Percentiles rank a stretch among this genome's conserved stretches.
Conservation (phyloP, 2,113 vertebrate genomes). For the Melanocharis versteri region DNA sequence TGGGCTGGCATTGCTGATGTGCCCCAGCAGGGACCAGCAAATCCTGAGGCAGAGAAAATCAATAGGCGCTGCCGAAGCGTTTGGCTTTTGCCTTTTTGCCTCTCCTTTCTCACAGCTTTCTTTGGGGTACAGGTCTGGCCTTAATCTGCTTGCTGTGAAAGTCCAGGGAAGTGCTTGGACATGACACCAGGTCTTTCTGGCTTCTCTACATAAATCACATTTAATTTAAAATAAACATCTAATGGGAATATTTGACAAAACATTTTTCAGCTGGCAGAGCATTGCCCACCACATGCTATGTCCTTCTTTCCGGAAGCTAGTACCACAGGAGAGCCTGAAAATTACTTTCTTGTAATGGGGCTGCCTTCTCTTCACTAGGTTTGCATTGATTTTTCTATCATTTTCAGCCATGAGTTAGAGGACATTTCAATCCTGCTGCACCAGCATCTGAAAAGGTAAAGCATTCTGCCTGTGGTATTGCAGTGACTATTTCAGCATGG, state of each 20-base stretch:
- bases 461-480: neutral
- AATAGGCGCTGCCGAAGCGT: neutral
- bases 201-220: neutral
- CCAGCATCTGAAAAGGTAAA: neutral
- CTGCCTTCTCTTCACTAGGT: neutral
- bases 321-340: neutral
- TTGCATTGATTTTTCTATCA: constrained; percentile 35
- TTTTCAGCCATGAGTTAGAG: constrained; percentile 15
- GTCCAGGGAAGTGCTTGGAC: neutral
- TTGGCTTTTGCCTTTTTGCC: neutral
- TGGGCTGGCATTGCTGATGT: fast-evolving
- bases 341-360: neutral
- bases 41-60: neutral
- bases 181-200: neutral
- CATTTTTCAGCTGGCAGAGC: neutral
- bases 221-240: constrained; percentile 1
- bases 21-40: neutral
- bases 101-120: neutral
- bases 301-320: neutral
- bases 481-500: neutral
- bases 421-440: neutral
- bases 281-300: neutral
- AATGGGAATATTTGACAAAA: neutral
- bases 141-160: neutral
- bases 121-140: neutral